A percentile compares a stretch with the other conserved stretches of the same genome.
phyloP scores from a whole-genome alignment of 2,113 vertebrate genomes.

The Ia io region DNA sequence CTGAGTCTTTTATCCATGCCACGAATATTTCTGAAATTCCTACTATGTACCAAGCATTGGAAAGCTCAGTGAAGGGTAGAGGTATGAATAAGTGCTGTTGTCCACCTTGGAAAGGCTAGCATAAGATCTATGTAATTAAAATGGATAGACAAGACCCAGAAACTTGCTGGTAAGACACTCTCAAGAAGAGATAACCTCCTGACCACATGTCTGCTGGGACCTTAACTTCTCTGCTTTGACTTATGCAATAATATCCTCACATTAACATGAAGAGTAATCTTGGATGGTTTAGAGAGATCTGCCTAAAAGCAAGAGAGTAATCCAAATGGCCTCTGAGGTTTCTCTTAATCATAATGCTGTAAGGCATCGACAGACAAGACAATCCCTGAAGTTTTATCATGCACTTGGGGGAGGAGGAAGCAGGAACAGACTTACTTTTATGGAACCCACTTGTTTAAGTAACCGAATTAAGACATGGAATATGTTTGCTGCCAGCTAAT shows the following conservation, averaged over 20 bases:
- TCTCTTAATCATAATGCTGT: not conserved
- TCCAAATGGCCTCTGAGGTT: not conserved
- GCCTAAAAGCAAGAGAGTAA: not conserved
- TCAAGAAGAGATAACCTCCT: not conserved
- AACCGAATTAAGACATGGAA: not conserved
- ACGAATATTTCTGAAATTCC: not conserved
- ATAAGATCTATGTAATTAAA: not conserved
- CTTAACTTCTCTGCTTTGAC: not conserved
- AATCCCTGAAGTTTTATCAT: not conserved
- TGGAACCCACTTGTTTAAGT: not conserved
- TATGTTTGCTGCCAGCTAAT: not conserved
- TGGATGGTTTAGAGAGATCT: not conserved
- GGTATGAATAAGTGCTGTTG: not conserved
- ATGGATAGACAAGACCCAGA: not conserved
- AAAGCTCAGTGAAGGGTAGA: not conserved
- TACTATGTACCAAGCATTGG: not conserved
- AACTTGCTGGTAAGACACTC: not conserved
- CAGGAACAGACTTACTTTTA: not conserved
- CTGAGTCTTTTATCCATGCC: not conserved
- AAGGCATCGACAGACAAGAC: not conserved
- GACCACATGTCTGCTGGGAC: not conserved
- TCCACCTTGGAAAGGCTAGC: not conserved
- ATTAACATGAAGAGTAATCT: not conserved
- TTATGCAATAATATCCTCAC: not conserved
- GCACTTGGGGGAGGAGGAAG: not conserved